Conservation (phyloP, 2,888 invertebrate genomes). For the Belgica antarctica region DNA sequence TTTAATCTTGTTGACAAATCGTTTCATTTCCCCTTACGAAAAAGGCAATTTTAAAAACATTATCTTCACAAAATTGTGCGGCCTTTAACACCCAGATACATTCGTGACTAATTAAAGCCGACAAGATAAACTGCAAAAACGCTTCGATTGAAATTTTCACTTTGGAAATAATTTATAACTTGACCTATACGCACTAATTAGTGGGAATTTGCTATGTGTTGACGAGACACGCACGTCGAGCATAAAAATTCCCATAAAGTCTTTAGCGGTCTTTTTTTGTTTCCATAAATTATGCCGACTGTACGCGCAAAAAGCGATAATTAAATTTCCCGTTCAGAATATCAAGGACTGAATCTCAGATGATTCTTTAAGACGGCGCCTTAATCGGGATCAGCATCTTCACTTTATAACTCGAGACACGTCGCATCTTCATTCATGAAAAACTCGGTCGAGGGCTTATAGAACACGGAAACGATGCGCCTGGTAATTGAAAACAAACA, state of each 20-base stretch:
- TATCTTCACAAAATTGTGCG: too few relatives aligned
- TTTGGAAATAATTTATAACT: not conserved
- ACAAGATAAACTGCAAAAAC: not conserved
- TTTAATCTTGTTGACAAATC: too few relatives aligned
- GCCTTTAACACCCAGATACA: too few relatives aligned
- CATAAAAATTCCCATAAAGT: not conserved
- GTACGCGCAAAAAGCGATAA: not conserved
- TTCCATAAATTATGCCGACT: conserved; percentile 28
- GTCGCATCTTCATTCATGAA: not conserved
- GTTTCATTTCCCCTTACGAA: too few relatives aligned
- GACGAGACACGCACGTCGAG: not conserved
- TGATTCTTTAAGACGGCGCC: too few relatives aligned
- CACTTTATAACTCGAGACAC: conserved; percentile 1
- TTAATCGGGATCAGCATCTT: too few relatives aligned
- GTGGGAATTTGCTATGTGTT: not conserved
- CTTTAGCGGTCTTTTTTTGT: not conserved
- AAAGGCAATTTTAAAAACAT: too few relatives aligned
- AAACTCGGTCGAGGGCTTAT: not conserved
- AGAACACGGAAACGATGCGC: not conserved
- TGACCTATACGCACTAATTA: not conserved
- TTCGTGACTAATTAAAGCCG: too few relatives aligned
- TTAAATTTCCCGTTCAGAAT: conserved; percentile 25
- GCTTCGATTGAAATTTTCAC: not conserved
- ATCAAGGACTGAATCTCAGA: conserved; percentile 14
- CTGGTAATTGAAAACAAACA: conserved; percentile 33